These are phyloP conservation scores for Steatocranus sp. DNA, from an alignment of 2,797 vertebrate species.

Conservation along the genomic window DNA sequence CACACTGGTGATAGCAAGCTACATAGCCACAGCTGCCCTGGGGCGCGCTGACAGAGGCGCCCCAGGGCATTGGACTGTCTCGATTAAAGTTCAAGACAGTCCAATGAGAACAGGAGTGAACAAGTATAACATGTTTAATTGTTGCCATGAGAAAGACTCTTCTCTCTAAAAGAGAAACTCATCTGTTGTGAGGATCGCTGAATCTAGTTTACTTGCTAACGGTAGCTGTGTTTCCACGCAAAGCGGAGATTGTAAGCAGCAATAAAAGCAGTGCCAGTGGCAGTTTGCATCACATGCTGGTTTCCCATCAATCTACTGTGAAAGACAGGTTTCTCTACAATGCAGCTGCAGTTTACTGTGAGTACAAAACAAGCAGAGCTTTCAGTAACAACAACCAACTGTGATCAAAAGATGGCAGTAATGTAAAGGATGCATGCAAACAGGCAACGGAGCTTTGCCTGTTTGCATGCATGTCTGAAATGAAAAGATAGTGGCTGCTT, in stretches of 20 bases:
- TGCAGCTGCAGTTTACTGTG: background rate
- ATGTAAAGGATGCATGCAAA: background rate
- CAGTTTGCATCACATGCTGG: background rate
- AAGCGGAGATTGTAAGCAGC: background rate
- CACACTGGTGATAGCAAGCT: background rate
- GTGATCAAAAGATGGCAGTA: background rate
- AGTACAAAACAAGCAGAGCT: background rate
- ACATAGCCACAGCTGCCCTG: rapidly evolving
- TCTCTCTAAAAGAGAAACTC: background rate
- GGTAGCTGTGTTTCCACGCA: background rate
- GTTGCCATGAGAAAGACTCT: background rate
- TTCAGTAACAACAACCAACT: background rate
- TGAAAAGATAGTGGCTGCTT: background rate
- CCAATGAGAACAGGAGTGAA: background rate
- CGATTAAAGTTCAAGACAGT: background rate
- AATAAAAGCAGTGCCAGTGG: background rate
- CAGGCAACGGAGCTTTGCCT: background rate
- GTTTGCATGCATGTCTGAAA: background rate
- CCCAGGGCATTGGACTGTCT: rapidly evolving
- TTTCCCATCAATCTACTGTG: background rate
- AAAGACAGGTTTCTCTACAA: background rate
- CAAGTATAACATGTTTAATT: background rate
- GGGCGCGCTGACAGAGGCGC: too few species aligned
- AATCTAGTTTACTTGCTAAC: background rate
- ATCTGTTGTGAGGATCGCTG: background rate